Conservation (phyloP, 2,797 vertebrate species). For the Sylvilagus floridanus region DNA sequence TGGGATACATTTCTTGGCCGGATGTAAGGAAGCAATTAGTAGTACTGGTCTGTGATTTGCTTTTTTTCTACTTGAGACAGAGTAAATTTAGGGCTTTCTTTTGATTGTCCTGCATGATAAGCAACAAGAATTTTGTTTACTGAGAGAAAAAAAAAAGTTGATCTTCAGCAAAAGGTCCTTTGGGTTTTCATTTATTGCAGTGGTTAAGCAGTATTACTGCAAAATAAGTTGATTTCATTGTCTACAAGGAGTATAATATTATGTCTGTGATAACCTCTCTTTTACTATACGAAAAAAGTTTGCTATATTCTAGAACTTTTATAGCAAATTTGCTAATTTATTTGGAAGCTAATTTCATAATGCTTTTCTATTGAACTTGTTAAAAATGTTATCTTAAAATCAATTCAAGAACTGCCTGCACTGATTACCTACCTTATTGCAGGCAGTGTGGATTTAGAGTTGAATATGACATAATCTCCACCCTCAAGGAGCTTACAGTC, state of each 20-base stretch:
- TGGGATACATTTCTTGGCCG: constrained; percentile 81
- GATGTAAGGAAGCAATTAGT: constrained; percentile 81
- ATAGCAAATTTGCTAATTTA: constrained; percentile 52
- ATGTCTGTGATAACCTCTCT: constrained; percentile 49
- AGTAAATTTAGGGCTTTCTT: constrained; percentile 77
- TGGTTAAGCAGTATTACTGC: constrained; percentile 65
- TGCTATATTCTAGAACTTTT: constrained; percentile 10
- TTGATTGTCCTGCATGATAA: constrained; percentile 59
- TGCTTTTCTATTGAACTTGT: constrained; percentile 61
- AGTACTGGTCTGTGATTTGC: constrained; percentile 72
- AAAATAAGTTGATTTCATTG: constrained; percentile 67
- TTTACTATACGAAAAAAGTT: constrained; percentile 50
- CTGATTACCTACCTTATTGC: constrained; percentile 26
- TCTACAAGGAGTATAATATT: constrained; percentile 54
- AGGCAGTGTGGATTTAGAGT: constrained; percentile 28
- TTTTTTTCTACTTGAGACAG: constrained; percentile 75
- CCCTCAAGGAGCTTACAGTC: constrained; percentile 52
- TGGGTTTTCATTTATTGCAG: constrained; percentile 71
- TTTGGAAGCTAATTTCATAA: constrained; percentile 59
- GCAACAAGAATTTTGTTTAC: constrained; percentile 59
- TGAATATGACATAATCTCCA: constrained; percentile 29
- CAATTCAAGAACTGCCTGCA: constrained; percentile 38
- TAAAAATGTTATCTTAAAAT: constrained; percentile 63
- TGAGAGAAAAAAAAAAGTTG: constrained; percentile 63
- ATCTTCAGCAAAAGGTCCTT: constrained; percentile 63